These are phyloP conservation scores for Chrysopilus asiliformis DNA, from an alignment of 2,888 invertebrate genomes.

Conservation along the genomic window DNA sequence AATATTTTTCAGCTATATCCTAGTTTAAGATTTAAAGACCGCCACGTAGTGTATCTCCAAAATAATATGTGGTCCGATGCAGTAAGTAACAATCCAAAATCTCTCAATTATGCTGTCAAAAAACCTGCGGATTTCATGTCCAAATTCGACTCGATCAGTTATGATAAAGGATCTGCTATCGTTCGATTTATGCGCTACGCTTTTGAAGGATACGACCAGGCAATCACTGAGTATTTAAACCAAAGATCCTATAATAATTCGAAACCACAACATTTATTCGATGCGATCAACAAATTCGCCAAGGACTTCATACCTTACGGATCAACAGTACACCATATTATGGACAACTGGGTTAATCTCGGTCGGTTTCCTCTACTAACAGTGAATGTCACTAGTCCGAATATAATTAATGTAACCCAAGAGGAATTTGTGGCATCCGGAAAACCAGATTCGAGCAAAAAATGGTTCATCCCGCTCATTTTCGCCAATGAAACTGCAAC, in stretches of 20 bases:
- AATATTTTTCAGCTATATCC: no score
- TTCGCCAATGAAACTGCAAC: no score
- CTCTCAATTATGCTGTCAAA: conserved; percentile 6
- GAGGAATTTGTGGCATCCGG: no score
- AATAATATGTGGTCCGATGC: neutral
- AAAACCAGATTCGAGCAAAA: no score
- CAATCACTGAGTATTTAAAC: conserved; percentile 6
- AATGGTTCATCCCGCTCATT: no score
- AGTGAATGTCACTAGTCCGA: conserved; percentile 1
- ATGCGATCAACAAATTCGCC: neutral
- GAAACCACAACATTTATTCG: conserved; percentile 3
- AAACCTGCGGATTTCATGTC: neutral
- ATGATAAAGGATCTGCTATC: conserved; percentile 8
- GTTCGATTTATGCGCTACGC: conserved; percentile 7
- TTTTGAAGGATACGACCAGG: conserved; percentile 4
- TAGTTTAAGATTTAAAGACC: no score
- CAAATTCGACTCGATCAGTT: conserved; percentile 5
- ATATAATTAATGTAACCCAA: no score
- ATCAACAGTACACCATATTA: conserved; percentile 3
- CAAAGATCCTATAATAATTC: conserved; percentile 2
- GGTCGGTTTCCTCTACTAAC: conserved; percentile 6
- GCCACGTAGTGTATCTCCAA: no score
- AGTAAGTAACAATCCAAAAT: neutral
- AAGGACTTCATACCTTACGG: neutral
- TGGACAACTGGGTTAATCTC: conserved; percentile 6